phyloP scores from a whole-genome alignment of 2,113 vertebrate genomes.

The Theropithecus gelada region DNA sequence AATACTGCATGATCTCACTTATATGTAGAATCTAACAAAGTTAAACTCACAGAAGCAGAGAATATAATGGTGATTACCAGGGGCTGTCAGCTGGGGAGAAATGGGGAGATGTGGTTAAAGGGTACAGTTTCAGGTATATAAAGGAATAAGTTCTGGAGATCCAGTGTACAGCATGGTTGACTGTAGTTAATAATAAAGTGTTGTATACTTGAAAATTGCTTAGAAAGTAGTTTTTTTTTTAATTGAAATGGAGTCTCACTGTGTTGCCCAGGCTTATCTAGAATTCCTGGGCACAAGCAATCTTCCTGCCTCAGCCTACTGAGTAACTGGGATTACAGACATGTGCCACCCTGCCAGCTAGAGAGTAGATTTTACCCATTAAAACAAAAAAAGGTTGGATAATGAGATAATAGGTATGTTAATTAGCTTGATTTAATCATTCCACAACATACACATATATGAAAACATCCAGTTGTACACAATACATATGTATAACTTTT shows the following conservation, averaged over 20 bases:
- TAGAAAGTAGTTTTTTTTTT: not conserved
- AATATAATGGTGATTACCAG: not conserved
- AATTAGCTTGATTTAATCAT: not conserved
- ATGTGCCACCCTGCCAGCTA: not conserved
- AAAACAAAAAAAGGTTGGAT: not conserved
- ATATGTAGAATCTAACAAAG: not conserved
- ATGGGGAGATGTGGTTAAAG: not conserved
- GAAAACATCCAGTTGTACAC: not conserved
- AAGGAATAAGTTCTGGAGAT: not conserved
- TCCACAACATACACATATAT: not conserved
- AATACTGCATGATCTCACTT: not conserved
- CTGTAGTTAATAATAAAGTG: not conserved
- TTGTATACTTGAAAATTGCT: not conserved
- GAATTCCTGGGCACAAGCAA: not conserved
- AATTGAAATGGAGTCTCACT: too few relatives aligned
- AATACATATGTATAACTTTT: not conserved
- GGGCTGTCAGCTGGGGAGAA: not conserved
- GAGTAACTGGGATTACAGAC: not conserved
- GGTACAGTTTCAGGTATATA: not conserved
- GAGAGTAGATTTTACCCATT: not conserved
- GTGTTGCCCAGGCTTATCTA: not conserved
- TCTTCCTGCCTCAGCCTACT: not conserved
- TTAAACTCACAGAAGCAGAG: not conserved
- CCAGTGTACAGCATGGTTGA: not conserved
- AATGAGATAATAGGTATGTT: not conserved